A percentile compares a stretch with the other conserved stretches of the same genome.
phyloP scores from a whole-genome alignment of 2,113 vertebrate genomes.

The Hemicordylus capensis region DNA sequence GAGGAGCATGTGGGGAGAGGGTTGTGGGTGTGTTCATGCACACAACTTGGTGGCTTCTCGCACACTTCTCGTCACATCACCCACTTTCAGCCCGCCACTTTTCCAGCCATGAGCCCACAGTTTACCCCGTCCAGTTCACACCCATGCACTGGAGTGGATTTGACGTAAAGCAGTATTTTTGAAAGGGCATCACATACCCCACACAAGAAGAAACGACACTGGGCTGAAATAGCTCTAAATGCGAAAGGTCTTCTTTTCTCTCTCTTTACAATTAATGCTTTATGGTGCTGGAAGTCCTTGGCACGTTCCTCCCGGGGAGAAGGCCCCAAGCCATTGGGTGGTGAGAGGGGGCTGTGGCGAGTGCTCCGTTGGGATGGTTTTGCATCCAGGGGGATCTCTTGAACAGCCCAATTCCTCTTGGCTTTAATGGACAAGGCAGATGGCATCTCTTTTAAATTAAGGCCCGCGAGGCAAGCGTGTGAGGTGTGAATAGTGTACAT shows the following conservation, averaged over 20 bases:
- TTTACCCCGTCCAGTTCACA: not conserved
- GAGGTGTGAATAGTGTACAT: constrained; percentile 96
- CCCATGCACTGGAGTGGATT: constrained; percentile 36
- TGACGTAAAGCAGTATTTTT: constrained; percentile 79
- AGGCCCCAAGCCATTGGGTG: constrained; percentile 50
- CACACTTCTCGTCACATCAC: constrained; percentile 8
- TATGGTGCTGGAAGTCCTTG: constrained; percentile 74
- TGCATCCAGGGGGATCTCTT: not conserved
- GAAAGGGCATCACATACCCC: constrained; percentile 46
- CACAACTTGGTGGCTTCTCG: constrained; percentile 30
- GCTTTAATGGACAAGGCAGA: constrained; percentile 70
- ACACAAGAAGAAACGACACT: constrained; percentile 66
- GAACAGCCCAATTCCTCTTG: constrained; percentile 3
- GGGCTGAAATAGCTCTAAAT: constrained; percentile 80
- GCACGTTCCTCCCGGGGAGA: constrained; percentile 63
- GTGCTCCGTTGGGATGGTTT: no score
- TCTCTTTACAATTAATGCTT: not conserved
- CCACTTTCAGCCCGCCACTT: constrained; percentile 50
- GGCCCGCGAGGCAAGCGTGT: constrained; percentile 79
- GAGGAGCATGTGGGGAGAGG: accelerated
- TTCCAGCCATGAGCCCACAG: not conserved
- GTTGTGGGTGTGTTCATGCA: not conserved
- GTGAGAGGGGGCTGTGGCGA: not conserved
- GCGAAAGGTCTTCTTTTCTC: constrained; percentile 74
- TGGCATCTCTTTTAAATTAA: constrained; percentile 65